phyloP scores from a whole-genome alignment of 1,140 invertebrate genomes.

The Euura saliciscinereae region DNA sequence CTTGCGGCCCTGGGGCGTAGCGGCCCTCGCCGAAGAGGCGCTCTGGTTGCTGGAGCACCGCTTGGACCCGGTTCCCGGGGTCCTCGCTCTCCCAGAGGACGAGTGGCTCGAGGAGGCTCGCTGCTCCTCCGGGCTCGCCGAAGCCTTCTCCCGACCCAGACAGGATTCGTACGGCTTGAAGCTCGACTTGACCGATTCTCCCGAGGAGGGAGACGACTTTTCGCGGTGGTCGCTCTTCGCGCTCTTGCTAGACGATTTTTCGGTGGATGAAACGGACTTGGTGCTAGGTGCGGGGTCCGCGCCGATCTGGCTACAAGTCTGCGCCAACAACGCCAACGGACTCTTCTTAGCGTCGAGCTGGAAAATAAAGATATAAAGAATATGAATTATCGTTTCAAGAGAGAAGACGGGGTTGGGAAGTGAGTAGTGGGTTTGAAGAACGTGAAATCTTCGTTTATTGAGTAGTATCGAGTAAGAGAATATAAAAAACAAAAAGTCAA shows the following conservation, averaged over 20 bases:
- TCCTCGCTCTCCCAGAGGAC: slow-evolving; percentile 46
- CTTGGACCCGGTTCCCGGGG: slow-evolving; percentile 52
- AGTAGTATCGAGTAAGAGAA: neutral
- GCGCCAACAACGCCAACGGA: slow-evolving; percentile 89
- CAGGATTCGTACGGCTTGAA: slow-evolving; percentile 77
- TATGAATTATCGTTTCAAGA: too few relatives aligned
- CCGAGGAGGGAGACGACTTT: slow-evolving; percentile 61
- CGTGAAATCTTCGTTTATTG: slow-evolving; percentile 7
- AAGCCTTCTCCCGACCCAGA: slow-evolving; percentile 50
- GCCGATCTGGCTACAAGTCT: slow-evolving; percentile 95
- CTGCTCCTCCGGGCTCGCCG: slow-evolving; percentile 46
- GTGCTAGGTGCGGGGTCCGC: slow-evolving; percentile 75
- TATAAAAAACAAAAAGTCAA: too few relatives aligned
- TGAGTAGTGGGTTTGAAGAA: neutral
- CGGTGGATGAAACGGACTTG: slow-evolving; percentile 66
- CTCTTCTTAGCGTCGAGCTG: slow-evolving; percentile 96
- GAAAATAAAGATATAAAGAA: slow-evolving; percentile 61
- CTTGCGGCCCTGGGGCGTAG: slow-evolving; percentile 48
- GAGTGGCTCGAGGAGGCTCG: slow-evolving; percentile 46
- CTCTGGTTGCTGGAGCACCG: slow-evolving; percentile 69
- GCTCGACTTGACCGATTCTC: slow-evolving; percentile 62
- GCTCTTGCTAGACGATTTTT: slow-evolving; percentile 68
- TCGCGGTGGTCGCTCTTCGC: slow-evolving; percentile 62
- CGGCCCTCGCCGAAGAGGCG: slow-evolving; percentile 62
- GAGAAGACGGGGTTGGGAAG: too few relatives aligned